Conservation (phyloP, 2,113 vertebrate species). For the Psilopsiagon aurifrons region DNA sequence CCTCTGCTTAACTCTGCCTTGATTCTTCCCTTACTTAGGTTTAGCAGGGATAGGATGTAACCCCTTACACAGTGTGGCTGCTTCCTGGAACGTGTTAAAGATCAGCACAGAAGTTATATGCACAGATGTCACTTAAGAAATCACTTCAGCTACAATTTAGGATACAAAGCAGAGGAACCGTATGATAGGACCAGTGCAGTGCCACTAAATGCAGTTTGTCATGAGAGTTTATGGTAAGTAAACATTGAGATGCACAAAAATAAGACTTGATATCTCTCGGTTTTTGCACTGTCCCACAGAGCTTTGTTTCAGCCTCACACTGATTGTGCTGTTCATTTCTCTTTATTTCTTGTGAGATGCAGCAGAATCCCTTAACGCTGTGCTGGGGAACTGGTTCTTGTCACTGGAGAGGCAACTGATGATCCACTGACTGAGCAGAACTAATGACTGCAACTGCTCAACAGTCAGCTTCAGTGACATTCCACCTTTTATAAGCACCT, state of each 20-base stretch:
- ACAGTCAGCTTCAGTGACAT: background rate
- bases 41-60: background rate
- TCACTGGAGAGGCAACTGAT: background rate
- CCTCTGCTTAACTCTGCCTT: background rate
- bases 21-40: background rate
- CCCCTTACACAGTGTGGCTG: background rate
- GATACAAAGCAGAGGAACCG: background rate
- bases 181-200: background rate
- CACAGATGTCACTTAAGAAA: background rate
- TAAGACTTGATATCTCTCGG: background rate
- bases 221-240: background rate
- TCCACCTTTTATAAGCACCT: background rate
- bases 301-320: background rate
- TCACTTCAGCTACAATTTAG: background rate
- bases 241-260: background rate
- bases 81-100: background rate
- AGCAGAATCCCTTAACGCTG: background rate
- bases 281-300: background rate
- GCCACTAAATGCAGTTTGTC: background rate
- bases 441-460: background rate
- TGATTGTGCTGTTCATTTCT: background rate
- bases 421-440: background rate
- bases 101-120: background rate
- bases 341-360: background rate
- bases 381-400: background rate